Percentiles rank a stretch among this genome's conserved stretches.
Evolutionary conservation across 2,888 invertebrate species (phyloP).

Genomic region (Fabriciana adippe): DNA sequence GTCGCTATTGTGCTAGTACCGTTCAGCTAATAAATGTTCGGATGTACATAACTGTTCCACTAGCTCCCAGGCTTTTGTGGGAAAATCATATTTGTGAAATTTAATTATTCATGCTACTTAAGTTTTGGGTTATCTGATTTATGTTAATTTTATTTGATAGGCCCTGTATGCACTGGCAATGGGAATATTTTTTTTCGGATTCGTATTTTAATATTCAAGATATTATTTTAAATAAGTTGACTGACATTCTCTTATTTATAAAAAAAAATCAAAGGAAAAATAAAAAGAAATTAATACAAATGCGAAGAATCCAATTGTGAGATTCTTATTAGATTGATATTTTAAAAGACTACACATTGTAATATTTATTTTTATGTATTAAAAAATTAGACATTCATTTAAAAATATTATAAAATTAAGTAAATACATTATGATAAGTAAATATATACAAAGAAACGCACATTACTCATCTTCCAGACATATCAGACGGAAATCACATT

Average conservation of each 20-base stretch:
- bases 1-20: constrained; percentile 40
- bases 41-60: constrained; percentile 37
- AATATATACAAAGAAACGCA: constrained; percentile 13
- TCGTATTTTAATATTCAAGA: no score
- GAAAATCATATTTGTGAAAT: constrained; percentile 23
- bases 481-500: constrained; percentile 63
- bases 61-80: constrained; percentile 38
- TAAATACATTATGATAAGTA: background rate
- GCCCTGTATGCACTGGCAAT: no score
- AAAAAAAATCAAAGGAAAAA: no score
- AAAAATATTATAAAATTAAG: background rate
- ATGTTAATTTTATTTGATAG: background rate
- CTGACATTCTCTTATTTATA: no score
- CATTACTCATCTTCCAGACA: constrained; percentile 36
- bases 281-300: no score
- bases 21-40: constrained; percentile 38
- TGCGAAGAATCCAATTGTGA: no score
- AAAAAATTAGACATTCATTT: no score
- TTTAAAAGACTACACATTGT: no score
- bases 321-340: no score
- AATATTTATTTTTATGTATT: no score
- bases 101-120: constrained; percentile 4
- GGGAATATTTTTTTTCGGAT: no score
- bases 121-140: background rate
- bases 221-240: no score